Evolutionary conservation across 2,888 invertebrate species (phyloP).

Genomic region (Calameuta filiformis): DNA sequence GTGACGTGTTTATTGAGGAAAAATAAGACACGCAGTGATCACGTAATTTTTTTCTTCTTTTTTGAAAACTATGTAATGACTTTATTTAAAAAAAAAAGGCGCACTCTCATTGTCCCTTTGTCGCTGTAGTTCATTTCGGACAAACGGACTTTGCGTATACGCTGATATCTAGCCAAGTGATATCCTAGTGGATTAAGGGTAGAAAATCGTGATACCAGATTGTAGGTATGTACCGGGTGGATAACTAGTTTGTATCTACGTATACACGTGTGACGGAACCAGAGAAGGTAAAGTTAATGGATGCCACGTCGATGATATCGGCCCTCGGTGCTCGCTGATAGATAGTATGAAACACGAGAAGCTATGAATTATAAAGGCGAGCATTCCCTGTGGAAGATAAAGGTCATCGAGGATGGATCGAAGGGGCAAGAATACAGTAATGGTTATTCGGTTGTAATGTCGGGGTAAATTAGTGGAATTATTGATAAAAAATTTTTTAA

Average conservation of each 20-base stretch:
- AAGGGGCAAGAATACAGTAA: too few relatives aligned
- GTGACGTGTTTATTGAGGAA: background rate
- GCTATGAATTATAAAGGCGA: conserved; percentile 47
- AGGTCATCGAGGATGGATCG: conserved; percentile 11
- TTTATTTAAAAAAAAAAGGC: background rate
- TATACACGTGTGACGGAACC: too few relatives aligned
- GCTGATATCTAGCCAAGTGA: background rate
- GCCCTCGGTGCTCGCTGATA: conserved; percentile 27
- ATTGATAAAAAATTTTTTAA: too few relatives aligned
- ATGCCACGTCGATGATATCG: too few relatives aligned
- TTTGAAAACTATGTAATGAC: background rate
- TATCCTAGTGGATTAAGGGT: too few relatives aligned
- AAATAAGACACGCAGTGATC: background rate
- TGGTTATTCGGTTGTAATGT: too few relatives aligned
- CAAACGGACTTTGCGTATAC: background rate
- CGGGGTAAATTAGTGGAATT: too few relatives aligned
- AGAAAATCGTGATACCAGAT: too few relatives aligned
- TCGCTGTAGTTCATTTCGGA: background rate
- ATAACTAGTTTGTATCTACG: too few relatives aligned
- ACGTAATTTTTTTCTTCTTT: too few relatives aligned
- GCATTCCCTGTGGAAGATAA: conserved; percentile 34
- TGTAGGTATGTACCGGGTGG: too few relatives aligned
- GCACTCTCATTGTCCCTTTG: background rate
- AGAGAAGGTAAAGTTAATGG: too few relatives aligned
- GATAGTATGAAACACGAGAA: conserved; percentile 35